Base-by-base conservation (phyloP, 2,113 vertebrate species). In the Python bivittatus region DNA sequence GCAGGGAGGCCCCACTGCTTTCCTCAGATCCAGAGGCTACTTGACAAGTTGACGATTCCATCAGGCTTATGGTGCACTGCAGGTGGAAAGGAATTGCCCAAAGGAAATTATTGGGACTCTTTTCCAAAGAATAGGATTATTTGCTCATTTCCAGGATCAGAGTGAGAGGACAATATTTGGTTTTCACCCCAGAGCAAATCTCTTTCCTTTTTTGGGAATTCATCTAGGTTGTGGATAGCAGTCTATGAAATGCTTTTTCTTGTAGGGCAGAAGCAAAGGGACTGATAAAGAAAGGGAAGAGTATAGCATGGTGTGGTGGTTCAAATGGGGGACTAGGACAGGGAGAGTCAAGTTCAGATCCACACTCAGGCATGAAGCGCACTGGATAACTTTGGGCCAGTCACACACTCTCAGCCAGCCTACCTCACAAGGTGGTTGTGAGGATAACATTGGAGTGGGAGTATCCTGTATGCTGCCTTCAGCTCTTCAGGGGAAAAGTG, bases 181-280 rank as follows among this genome's bases (percentile, higher is more conserved):
- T 54, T 90, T 54, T 56, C 17, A 38, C n/a, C 12, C 58, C 58
- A 33, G 27, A 86, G 29, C 22, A 58, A 8, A 27, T 60, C 15
- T 58, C 1, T 27, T 25, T 56, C 52, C 56, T 60, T 29, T 38
- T 53, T 27, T 3, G 22, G 33, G 29, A 57, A 13, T 87, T 42
- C 38, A 33, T 85, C 5, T 44, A 23, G 44, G 11, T 44, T 22
- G 5, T 64, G 88, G 6, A 7, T 29, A 64, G 12, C 56, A 29
- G 33, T 23, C 17, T 79, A 42, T 79, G 33, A 79, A 79, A 79
- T 79, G 17, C 33, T 15, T 83, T 92, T 29, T 52, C 58, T 88
- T 60, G 27, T 88, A 83, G 88, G 93, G 85, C 58, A 88, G 95
- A 85, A 93, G 93, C 0, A 0, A 86, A 86, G 93, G 86, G 85